phyloP scores from a whole-genome alignment of 2,113 vertebrate genomes.

The Ciconia stormi region DNA sequence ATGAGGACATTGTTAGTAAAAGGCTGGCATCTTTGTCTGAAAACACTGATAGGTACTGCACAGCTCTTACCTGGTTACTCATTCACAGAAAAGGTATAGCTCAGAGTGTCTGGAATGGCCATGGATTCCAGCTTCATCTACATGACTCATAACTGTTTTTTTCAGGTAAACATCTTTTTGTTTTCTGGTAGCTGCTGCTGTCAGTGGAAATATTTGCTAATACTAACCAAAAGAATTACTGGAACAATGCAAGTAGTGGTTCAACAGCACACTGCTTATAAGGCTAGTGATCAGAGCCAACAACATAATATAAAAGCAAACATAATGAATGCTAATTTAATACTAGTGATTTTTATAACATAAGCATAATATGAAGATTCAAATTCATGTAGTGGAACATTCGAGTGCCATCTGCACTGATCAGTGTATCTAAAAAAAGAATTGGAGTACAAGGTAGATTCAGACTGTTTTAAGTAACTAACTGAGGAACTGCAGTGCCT shows the following conservation, averaged over 20 bases:
- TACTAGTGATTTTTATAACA: neutral
- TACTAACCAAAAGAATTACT: neutral
- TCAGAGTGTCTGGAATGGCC: neutral
- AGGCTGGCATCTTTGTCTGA: neutral
- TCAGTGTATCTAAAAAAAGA: rapidly evolving
- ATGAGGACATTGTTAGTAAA: neutral
- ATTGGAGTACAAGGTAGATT: neutral
- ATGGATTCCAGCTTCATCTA: neutral
- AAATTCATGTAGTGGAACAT: neutral
- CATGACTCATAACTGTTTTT: neutral
- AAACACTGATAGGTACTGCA: neutral
- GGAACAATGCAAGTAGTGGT: neutral
- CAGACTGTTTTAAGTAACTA: neutral
- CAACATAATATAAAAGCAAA: neutral
- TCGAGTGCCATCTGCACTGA: neutral
- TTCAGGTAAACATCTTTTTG: neutral
- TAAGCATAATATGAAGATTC: neutral
- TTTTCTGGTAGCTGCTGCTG: neutral
- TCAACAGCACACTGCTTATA: neutral
- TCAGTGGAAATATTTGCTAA: neutral
- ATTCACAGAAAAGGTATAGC: neutral
- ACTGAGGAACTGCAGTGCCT: neutral
- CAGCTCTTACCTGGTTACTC: neutral
- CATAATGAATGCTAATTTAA: neutral
- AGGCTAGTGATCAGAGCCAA: neutral